Conservation (phyloP, 2,797 vertebrate species). For the Gymnodraco acuticeps region DNA sequence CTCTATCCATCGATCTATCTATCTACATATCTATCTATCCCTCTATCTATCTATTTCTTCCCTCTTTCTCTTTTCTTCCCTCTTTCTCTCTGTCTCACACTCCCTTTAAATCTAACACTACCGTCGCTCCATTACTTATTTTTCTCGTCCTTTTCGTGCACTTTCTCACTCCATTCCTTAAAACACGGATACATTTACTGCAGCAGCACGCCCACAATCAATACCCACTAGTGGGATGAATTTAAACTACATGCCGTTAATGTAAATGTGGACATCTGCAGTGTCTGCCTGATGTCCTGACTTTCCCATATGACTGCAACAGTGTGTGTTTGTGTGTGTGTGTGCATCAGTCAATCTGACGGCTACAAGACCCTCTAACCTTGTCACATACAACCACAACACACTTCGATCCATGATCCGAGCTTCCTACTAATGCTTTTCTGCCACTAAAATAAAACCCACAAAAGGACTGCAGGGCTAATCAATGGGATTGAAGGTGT, state of each 20-base stretch:
- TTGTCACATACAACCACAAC: conserved; percentile 69
- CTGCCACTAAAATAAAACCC: conserved; percentile 87
- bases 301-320: conserved; percentile 7
- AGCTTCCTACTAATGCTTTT: conserved; percentile 79
- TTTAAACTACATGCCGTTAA: conserved; percentile 41
- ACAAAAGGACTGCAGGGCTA: conserved; percentile 79
- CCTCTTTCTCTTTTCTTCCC: not conserved
- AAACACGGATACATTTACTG: conserved; percentile 27
- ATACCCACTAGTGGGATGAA: conserved; percentile 42
- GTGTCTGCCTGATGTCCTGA: conserved; percentile 5
- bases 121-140: not conserved
- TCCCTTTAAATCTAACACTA: not conserved
- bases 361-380: conserved; percentile 33
- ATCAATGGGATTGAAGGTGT: conserved; percentile 85
- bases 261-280: conserved; percentile 42
- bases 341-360: conserved; percentile 28
- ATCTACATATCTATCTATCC: conserved; percentile 18
- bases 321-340: conserved; percentile 24
- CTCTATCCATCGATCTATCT: not conserved
- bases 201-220: conserved; percentile 35
- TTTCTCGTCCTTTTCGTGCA: conserved; percentile 2
- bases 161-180: conserved; percentile 9
- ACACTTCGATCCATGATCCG: conserved; percentile 76
- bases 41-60: not conserved
- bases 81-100: not conserved